A percentile compares a stretch with the other conserved stretches of the same genome.
Conservation (phyloP, 1,140 invertebrate species). For the Temnothorax nylanderi region DNA sequence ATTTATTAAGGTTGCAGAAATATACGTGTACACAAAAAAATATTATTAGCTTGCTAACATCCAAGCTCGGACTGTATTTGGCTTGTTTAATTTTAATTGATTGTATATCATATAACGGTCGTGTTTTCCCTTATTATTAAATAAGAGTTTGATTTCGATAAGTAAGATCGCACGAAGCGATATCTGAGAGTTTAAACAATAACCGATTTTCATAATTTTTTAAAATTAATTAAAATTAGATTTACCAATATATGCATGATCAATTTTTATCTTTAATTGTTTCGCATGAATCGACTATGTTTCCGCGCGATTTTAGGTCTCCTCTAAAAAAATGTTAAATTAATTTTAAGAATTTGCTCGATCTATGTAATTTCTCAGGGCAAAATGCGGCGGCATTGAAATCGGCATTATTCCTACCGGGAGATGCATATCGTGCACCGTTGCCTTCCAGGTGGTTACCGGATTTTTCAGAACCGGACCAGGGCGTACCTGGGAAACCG, state of each 20-base stretch:
- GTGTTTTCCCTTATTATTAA: no score
- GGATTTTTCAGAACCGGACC: constrained; percentile 46
- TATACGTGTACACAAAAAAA: no score
- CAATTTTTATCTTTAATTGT: background rate
- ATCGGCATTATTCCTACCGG: constrained; percentile 8
- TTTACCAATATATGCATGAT: background rate
- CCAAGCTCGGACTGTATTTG: no score
- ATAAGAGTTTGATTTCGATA: background rate
- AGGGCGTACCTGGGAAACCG: constrained; percentile 60
- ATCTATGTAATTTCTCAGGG: background rate
- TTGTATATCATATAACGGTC: no score
- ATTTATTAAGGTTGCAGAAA: no score
- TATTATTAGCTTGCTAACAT: no score
- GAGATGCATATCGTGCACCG: constrained; percentile 57
- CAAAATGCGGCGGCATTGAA: background rate
- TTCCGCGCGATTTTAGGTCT: background rate
- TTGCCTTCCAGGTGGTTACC: constrained; percentile 53
- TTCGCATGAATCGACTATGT: background rate
- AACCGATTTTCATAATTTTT: background rate
- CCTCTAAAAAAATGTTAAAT: background rate
- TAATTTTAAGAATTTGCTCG: background rate
- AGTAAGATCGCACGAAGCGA: background rate
- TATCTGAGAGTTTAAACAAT: background rate
- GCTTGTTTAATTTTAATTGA: no score
- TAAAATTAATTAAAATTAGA: background rate